Evolutionary conservation across 2,888 invertebrate species (phyloP).

Genomic region (Papilio demoleus): DNA sequence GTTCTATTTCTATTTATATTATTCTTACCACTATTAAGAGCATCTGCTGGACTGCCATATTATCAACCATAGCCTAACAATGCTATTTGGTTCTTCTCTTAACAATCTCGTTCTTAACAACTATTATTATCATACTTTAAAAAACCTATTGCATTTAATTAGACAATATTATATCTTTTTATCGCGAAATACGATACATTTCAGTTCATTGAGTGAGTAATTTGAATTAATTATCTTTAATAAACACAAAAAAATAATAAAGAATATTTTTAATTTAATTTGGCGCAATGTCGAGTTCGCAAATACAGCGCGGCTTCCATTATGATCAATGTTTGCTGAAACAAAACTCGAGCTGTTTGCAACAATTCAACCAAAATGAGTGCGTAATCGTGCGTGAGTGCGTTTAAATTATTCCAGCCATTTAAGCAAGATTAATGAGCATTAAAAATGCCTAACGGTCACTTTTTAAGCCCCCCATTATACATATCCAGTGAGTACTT

Average conservation of each 20-base stretch:
- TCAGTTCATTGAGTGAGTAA: not conserved
- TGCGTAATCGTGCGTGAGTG: constrained; percentile 34
- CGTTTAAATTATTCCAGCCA: constrained; percentile 35
- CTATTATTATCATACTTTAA: too few species aligned
- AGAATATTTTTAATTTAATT: constrained; percentile 25
- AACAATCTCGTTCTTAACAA: too few species aligned
- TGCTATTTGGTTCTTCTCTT: too few species aligned
- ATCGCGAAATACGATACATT: too few species aligned
- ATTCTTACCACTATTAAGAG: too few species aligned
- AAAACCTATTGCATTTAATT: too few species aligned
- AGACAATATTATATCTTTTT: too few species aligned
- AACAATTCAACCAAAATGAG: constrained; percentile 36
- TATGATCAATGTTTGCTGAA: constrained; percentile 30
- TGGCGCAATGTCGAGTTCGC: not conserved
- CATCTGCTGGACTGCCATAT: too few species aligned
- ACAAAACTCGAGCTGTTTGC: constrained; percentile 29
- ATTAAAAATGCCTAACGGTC: constrained; percentile 33
- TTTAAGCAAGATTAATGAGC: constrained; percentile 34
- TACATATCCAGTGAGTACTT: constrained; percentile 17
- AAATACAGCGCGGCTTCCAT: constrained; percentile 17
- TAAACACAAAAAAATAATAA: not conserved
- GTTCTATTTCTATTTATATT: not conserved
- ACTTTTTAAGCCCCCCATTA: constrained; percentile 22
- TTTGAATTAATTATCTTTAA: not conserved
- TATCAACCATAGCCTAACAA: too few species aligned